Base-by-base conservation (phyloP, 2,797 vertebrate species). In the Peromyscus eremicus region DNA sequence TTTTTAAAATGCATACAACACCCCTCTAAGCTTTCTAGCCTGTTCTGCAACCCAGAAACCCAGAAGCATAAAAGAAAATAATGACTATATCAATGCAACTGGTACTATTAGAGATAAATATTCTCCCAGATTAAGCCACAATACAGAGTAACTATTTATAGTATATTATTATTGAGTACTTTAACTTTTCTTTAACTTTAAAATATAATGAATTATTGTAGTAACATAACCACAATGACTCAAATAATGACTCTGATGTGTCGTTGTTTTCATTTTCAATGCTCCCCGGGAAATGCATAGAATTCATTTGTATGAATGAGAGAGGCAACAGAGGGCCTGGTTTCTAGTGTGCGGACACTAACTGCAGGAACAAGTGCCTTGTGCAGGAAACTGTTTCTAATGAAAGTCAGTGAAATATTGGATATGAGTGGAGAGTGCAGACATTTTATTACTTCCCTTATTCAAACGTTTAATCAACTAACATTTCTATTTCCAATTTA, bases 51-150 rank as follows among this genome's bases (percentile, higher is more conserved):
- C 73, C n/a, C 4, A 34, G 37, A 34, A 95, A 80, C 29, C 14
- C 76, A 82, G 2, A 73, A 84, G 43, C 68, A 85, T 52, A 90
- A 96, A 76, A 82, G 83, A 85, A 77, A 84, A 88, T 75, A 84
- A 23, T 0, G 6, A 29, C 10, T 21, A 84, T 93, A 68, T 7
- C 25, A 73, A 81, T 81, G 94, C 79, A 73, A 82, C 2, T 62
- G 1, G 37, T 27, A 84, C 37, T 81, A 55, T 93, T 93, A 62
- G 5, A 79, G 3, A 13, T 43, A 91, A 77, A 57, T 52, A 73
- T n/a, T 21, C 40, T 68, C 49, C 49, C 13, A 68, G 11, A 62
- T 49, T 79, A 75, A 37, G 9, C 29, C 21, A 92, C 76, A 49
- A 23, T 70, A 0, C 4, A n/a, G 76, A 68, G 8, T 73, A 83